These are phyloP conservation scores for Mohoua ochrocephala DNA, from an alignment of 2,113 vertebrate species.

Conservation along the genomic window DNA sequence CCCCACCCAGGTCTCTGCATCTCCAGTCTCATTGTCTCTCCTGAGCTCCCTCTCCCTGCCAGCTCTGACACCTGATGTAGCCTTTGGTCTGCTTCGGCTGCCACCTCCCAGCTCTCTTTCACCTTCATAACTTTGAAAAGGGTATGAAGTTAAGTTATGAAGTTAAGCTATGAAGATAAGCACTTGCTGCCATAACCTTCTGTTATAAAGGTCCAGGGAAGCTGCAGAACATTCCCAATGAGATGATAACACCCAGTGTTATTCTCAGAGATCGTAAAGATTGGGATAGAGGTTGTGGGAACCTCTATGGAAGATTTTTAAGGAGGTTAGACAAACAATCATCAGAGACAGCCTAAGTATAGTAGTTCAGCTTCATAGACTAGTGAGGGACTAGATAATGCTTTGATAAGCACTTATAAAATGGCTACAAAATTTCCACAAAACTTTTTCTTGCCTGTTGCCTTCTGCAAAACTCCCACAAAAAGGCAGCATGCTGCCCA, in stretches of 20 bases:
- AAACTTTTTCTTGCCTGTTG: neutral
- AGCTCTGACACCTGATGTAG: conserved; percentile 18
- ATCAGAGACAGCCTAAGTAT: neutral
- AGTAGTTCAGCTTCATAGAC: neutral
- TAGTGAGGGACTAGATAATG: neutral
- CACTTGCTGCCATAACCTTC: neutral
- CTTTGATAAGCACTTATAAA: neutral
- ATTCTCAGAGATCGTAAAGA: neutral
- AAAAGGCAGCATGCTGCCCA: neutral
- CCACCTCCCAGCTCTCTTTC: neutral
- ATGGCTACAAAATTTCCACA: neutral
- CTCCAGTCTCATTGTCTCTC: neutral
- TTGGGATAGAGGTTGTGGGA: neutral
- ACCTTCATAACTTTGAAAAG: neutral
- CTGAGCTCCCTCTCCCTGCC: neutral
- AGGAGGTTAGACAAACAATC: neutral
- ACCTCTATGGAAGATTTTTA: neutral
- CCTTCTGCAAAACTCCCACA: neutral
- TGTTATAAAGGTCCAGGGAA: neutral
- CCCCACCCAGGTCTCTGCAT: conserved; percentile 6
- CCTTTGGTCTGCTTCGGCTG: neutral
- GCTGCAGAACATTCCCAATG: neutral
- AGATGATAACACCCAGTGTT: neutral
- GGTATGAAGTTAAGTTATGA: neutral
- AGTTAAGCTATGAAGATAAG: neutral